Percentiles rank a stretch among this genome's conserved stretches.
These are phyloP conservation scores for Sinocyclocheilus rhinocerous DNA, from an alignment of 2,113 vertebrate genomes.

Conservation along the genomic window DNA sequence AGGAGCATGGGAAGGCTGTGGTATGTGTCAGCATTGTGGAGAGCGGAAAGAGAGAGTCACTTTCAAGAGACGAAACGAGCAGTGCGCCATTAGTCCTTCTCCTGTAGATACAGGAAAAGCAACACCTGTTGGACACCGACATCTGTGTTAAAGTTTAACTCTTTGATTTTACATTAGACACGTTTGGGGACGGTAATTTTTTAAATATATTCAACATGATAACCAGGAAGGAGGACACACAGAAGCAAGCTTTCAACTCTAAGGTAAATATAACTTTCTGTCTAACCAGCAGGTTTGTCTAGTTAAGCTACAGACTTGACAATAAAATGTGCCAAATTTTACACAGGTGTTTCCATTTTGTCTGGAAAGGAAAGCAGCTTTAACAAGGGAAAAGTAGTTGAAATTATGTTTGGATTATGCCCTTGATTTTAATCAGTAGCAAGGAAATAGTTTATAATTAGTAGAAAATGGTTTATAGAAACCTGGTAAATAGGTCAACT, in stretches of 20 bases:
- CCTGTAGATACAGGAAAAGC: not conserved
- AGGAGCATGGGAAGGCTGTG: slow-evolving; percentile 48
- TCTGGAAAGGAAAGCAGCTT: slow-evolving; percentile 6
- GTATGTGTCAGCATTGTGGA: slow-evolving; percentile 50
- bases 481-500: not conserved
- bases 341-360: slow-evolving; percentile 15
- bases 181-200: not conserved
- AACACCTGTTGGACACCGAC: slow-evolving; percentile 41
- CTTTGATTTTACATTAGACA: not conserved
- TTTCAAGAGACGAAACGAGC: slow-evolving; percentile 13
- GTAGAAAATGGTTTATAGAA: not conserved
- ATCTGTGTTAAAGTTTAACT: slow-evolving; percentile 16
- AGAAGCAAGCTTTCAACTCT: slow-evolving; percentile 34
- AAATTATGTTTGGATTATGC: not conserved
- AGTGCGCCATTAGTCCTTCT: slow-evolving; percentile 35
- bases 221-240: slow-evolving; percentile 23
- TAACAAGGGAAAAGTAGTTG: slow-evolving; percentile 2
- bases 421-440: not conserved
- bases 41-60: slow-evolving; percentile 37
- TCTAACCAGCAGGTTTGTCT: slow-evolving; percentile 54
- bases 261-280: slow-evolving; percentile 54
- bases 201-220: slow-evolving; percentile 43
- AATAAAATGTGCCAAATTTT: slow-evolving; percentile 32
- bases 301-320: slow-evolving; percentile 39
- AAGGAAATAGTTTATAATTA: not conserved